These are phyloP conservation scores for Gymnosoma rotundatum DNA, from an alignment of 2,888 invertebrate species.

Conservation along the genomic window DNA sequence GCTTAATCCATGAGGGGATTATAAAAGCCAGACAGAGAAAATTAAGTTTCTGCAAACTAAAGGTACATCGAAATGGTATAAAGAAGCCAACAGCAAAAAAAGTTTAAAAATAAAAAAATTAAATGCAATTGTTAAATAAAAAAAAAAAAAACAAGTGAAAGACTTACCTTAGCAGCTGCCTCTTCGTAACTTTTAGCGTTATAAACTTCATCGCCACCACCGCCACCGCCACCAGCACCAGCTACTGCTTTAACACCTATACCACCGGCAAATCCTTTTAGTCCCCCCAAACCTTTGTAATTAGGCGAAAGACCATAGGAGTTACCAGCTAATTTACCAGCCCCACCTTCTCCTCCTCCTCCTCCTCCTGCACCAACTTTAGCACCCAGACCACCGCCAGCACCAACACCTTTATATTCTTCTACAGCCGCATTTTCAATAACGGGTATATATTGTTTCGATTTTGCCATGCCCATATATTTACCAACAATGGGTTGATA, in stretches of 20 bases:
- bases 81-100: conserved; percentile 13
- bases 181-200: conserved; percentile 54
- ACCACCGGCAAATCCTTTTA: conserved; percentile 22
- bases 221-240: not conserved
- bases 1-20: conserved; percentile 67
- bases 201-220: conserved; percentile 13
- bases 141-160: not conserved
- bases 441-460: conserved; percentile 79
- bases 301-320: conserved; percentile 78
- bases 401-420: conserved; percentile 59
- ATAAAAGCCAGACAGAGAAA: conserved; percentile 65
- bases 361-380: conserved; percentile 7
- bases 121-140: conserved; percentile 26
- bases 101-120: not conserved
- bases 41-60: conserved; percentile 54
- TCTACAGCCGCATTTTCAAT: conserved; percentile 72
- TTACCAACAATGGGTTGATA: conserved; percentile 73
- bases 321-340: conserved; percentile 60
- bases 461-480: conserved; percentile 78
- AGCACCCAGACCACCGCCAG: not conserved
- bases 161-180: conserved; percentile 61
- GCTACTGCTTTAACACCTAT: conserved; percentile 26
- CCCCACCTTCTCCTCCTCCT: conserved; percentile 11
- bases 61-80: conserved; percentile 12
- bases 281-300: conserved; percentile 73